Evolutionary conservation across 2,888 invertebrate species (phyloP), one percentile per base, ranked within the genome.

Genomic region (Taphrorychus bicolor): DNA sequence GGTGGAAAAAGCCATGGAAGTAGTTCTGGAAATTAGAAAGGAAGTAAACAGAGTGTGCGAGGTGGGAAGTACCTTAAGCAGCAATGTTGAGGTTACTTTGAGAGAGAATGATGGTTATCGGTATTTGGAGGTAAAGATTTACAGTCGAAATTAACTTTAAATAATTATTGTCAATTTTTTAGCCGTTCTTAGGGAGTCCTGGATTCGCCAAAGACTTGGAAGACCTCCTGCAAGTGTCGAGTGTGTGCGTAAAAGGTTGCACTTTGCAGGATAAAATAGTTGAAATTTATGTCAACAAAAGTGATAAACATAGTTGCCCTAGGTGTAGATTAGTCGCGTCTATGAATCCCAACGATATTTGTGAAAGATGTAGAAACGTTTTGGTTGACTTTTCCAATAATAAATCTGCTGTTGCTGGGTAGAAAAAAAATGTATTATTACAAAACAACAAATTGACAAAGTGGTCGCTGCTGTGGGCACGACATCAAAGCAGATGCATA

Each of bases 211-310:
- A 86, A 0, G 91, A 92, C 73, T 79, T 94, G 16, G 87, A 88
- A 74, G 92, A 93, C 79, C 85, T 94, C 74, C 82, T 94, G 0
- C 93, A 93, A 84, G 86, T 93, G 22, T 24, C 54, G 3, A 16
- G 17, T 16, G 16, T 54, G 5, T 9, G 4, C 9, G 5, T 54
- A 5, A 16, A 22, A 45, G 14, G n/a, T 17, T n/a, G 18, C 45
- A 18, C 7, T 2, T 2, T n/a, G 1, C 22, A 17, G 9, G 22
- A 19, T 11, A 51, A 45, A 1, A n/a, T 14, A 7, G 9, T 18
- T 83, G 74, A 74, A 76, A 16, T 73, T 89, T 2, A 76, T 81
- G 52, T 74, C 87, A 75, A 79, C 59, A 81, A 83, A 72, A 85
- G 83, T 72, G 77, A 80, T 53, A 80, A 81, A 65, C 74, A 74